Evolutionary conservation across 2,888 invertebrate genomes (phyloP).

Genomic region (Tenthredo scrophulariae): DNA sequence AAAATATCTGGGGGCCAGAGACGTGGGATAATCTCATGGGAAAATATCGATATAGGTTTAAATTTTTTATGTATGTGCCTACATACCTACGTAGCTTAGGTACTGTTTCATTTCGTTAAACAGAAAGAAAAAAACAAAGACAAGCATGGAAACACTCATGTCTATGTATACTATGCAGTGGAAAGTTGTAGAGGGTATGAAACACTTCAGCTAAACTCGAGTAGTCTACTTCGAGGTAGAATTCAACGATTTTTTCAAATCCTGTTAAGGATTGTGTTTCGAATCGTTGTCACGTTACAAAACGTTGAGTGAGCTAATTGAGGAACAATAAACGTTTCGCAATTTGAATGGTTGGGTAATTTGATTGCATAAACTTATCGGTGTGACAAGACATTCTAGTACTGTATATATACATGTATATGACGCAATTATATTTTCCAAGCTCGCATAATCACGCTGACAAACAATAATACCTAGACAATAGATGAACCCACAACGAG

Average conservation of each 20-base stretch:
- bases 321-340: constrained; percentile 18
- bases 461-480: background rate
- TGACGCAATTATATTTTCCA: constrained; percentile 6
- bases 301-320: background rate
- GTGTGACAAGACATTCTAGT: background rate
- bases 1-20: background rate
- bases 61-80: background rate
- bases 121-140: background rate
- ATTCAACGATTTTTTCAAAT: background rate
- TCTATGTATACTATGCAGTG: background rate
- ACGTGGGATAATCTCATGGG: constrained; percentile 19
- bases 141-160: background rate
- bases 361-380: constrained; percentile 26
- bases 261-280: background rate
- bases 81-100: background rate
- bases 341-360: constrained; percentile 29
- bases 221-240: background rate
- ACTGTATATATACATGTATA: background rate
- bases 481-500: background rate
- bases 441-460: background rate
- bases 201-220: background rate
- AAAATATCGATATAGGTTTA: background rate
- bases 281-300: constrained; percentile 3
- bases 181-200: background rate
- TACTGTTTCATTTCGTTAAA: background rate